Evolutionary conservation across 1,140 invertebrate genomes (phyloP).

Genomic region (Cataglyphis hispanica): DNA sequence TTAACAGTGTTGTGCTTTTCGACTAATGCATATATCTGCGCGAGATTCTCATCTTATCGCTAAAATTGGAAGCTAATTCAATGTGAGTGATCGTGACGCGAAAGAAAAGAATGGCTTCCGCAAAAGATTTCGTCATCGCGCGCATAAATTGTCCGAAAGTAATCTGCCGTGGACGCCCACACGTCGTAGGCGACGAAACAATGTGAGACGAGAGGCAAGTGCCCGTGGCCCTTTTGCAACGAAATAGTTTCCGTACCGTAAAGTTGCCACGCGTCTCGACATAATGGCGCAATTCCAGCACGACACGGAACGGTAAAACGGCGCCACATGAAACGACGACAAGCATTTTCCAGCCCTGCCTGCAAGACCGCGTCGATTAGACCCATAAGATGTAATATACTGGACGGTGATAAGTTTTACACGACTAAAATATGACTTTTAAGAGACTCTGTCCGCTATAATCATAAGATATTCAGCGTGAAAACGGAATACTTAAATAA

Average conservation of each 20-base stretch:
- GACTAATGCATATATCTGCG: neutral
- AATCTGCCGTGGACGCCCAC: slow-evolving; percentile 2
- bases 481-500: neutral
- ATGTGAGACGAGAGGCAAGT: neutral
- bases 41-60: neutral
- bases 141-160: slow-evolving; percentile 29
- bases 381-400: neutral
- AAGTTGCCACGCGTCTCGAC: slow-evolving; percentile 24
- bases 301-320: neutral
- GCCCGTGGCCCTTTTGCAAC: neutral
- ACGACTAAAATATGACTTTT: slow-evolving; percentile 7
- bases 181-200: neutral
- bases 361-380: neutral
- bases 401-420: slow-evolving; percentile 22
- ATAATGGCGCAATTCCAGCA: slow-evolving; percentile 36
- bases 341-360: slow-evolving; percentile 1
- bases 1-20: neutral
- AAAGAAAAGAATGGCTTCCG: neutral
- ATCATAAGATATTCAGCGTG: neutral
- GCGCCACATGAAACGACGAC: neutral
- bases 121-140: neutral
- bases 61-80: neutral
- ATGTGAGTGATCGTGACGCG: neutral
- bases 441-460: neutral
- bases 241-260: neutral